Percentiles rank a stretch among this genome's conserved stretches.
phyloP scores from a whole-genome alignment of 1,140 invertebrate species.

The Lordiphosa clarofinis region DNA sequence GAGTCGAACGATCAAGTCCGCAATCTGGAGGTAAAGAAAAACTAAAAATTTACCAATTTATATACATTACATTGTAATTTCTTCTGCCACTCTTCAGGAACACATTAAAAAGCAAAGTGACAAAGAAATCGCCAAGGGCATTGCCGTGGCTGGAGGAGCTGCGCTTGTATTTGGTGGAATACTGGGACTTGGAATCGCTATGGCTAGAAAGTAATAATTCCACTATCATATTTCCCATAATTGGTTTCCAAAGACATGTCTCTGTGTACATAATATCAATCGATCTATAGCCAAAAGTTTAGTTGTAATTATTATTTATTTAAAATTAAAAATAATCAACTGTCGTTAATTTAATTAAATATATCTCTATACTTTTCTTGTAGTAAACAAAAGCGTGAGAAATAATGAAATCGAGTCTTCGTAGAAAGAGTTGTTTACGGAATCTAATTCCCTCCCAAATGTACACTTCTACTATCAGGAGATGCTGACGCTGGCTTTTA shows the following conservation, averaged over 20 bases:
- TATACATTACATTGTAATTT: too few species aligned
- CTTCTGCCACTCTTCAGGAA: slow-evolving; percentile 82
- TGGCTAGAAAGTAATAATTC: slow-evolving; percentile 83
- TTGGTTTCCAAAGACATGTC: slow-evolving; percentile 9
- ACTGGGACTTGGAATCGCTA: slow-evolving; percentile 88
- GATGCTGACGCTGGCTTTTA: slow-evolving; percentile 13
- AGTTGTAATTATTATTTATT: slow-evolving; percentile 20
- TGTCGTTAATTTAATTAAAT: slow-evolving; percentile 25
- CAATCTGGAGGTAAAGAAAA: slow-evolving; percentile 80
- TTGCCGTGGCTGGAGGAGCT: slow-evolving; percentile 91
- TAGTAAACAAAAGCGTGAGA: slow-evolving; percentile 74
- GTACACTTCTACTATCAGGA: slow-evolving; percentile 12
- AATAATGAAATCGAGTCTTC: slow-evolving; percentile 39
- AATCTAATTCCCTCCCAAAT: slow-evolving; percentile 29
- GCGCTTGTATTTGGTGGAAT: slow-evolving; percentile 89
- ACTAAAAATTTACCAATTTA: background rate
- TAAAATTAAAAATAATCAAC: slow-evolving; percentile 37
- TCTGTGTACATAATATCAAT: slow-evolving; percentile 4
- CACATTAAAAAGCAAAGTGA: slow-evolving; percentile 93
- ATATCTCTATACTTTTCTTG: slow-evolving; percentile 36
- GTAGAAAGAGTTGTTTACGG: slow-evolving; percentile 21
- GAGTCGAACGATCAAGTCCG: slow-evolving; percentile 97
- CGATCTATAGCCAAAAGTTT: slow-evolving; percentile 20
- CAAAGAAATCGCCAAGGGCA: slow-evolving; percentile 93
- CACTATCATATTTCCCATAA: slow-evolving; percentile 7